phyloP scores from a whole-genome alignment of 2,888 invertebrate species.

The Hirtodrosophila histrioides region DNA sequence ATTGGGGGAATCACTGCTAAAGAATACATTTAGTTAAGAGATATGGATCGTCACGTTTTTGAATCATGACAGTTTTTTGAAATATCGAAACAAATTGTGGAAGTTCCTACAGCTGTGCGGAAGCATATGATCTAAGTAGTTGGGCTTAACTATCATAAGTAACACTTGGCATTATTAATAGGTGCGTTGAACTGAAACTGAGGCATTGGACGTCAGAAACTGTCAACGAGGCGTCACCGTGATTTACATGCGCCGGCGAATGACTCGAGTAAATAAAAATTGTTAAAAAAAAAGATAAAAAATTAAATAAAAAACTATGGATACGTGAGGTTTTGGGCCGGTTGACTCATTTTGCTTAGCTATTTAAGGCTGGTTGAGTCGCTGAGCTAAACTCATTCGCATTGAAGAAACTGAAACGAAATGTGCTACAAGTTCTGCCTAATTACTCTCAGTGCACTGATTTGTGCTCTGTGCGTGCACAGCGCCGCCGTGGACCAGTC shows the following conservation, averaged over 20 bases:
- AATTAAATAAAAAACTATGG: constrained; percentile 25
- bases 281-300: constrained; percentile 15
- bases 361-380: constrained; percentile 61
- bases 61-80: constrained; percentile 25
- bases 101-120: constrained; percentile 38
- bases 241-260: constrained; percentile 67
- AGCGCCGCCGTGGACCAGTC: constrained; percentile 37
- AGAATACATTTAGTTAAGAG: neutral
- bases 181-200: constrained; percentile 64
- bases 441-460: constrained; percentile 29
- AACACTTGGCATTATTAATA: constrained; percentile 17
- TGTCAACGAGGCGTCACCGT: constrained; percentile 30
- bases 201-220: constrained; percentile 37
- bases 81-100: constrained; percentile 3
- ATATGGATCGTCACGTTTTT: constrained; percentile 19
- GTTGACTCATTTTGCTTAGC: constrained; percentile 29
- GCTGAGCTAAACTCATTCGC: constrained; percentile 50
- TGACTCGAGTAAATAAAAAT: constrained; percentile 63
- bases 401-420: constrained; percentile 40
- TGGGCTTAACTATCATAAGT: constrained; percentile 11
- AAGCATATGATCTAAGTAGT: constrained; percentile 45
- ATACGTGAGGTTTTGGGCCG: constrained; percentile 39
- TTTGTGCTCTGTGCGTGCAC: constrained; percentile 24
- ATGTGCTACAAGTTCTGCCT: constrained; percentile 51
- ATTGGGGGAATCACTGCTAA: neutral